Evolutionary conservation across 92 coral and sea anemone genomes (phyloP).

Genomic region (Parazoanthus darwini): DNA sequence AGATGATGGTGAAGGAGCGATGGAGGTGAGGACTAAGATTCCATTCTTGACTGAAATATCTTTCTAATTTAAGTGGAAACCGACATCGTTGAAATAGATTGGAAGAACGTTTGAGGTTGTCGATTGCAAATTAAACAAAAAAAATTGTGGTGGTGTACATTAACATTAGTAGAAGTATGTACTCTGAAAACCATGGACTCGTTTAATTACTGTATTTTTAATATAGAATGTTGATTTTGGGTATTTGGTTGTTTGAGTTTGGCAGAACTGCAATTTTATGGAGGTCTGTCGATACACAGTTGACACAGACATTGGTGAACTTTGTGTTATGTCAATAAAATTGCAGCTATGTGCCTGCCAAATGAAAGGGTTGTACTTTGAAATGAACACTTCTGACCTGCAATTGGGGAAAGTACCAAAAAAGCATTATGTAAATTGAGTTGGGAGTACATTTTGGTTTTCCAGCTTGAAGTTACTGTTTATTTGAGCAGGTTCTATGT

Average conservation of each 20-base stretch:
- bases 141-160: not conserved
- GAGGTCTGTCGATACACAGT: not conserved
- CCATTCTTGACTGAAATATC: not conserved
- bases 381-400: not conserved
- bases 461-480: not conserved
- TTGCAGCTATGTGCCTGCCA: conserved; percentile 8
- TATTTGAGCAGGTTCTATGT: not conserved
- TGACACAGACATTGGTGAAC: conserved; percentile 1
- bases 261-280: not conserved
- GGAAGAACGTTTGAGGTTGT: not conserved
- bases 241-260: not conserved
- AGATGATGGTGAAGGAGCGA: conserved; percentile 60
- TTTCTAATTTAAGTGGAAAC: not conserved
- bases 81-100: conserved; percentile 1
- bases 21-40: conserved; percentile 61
- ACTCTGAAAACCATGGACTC: not conserved
- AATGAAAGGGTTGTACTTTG: not conserved
- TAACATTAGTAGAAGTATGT: not conserved
- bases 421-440: not conserved
- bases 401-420: not conserved
- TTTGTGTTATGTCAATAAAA: conserved; percentile 6
- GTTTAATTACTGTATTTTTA: not conserved
- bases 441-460: not conserved
- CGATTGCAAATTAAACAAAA: not conserved
- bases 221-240: not conserved